Evolutionary conservation across 2,888 invertebrate genomes (phyloP).

Genomic region (Phengaris arion): DNA sequence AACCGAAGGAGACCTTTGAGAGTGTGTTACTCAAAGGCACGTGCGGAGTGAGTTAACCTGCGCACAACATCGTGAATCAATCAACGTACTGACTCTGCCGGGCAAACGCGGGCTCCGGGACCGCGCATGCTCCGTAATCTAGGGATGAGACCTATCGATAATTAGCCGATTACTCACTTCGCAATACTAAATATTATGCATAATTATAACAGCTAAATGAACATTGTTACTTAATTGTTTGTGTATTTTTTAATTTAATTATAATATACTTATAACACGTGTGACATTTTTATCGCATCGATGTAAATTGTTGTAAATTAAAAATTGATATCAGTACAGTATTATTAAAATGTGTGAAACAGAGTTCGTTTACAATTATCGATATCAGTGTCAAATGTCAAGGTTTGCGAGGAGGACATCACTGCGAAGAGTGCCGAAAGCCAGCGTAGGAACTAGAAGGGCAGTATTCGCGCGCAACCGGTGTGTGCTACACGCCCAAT

Average conservation of each 20-base stretch:
- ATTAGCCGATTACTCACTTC: conserved; percentile 35
- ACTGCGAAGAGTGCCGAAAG: conserved; percentile 51
- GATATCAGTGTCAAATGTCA: conserved; percentile 46
- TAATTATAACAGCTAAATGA: neutral
- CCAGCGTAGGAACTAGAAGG: conserved; percentile 40
- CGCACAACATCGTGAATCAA: conserved; percentile 75
- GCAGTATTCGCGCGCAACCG: conserved; percentile 62
- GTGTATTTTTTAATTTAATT: neutral
- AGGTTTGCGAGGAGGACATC: conserved; percentile 39
- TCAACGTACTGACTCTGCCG: conserved; percentile 69
- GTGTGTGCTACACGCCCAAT: conserved; percentile 53
- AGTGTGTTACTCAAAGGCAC: conserved; percentile 57
- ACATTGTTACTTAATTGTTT: neutral
- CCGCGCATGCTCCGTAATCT: conserved; percentile 60
- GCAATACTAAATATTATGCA: neutral
- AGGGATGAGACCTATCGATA: conserved; percentile 53
- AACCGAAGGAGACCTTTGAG: conserved; percentile 45
- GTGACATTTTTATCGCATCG: neutral
- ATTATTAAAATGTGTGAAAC: neutral
- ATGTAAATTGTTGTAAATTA: neutral
- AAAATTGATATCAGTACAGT: neutral
- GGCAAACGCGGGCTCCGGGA: conserved; percentile 53
- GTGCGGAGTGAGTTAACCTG: conserved; percentile 63
- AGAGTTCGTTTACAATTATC: conserved; percentile 41
- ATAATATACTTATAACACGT: neutral